Base-by-base conservation (phyloP, 2,113 vertebrate genomes). In the Taxidea taxus region DNA sequence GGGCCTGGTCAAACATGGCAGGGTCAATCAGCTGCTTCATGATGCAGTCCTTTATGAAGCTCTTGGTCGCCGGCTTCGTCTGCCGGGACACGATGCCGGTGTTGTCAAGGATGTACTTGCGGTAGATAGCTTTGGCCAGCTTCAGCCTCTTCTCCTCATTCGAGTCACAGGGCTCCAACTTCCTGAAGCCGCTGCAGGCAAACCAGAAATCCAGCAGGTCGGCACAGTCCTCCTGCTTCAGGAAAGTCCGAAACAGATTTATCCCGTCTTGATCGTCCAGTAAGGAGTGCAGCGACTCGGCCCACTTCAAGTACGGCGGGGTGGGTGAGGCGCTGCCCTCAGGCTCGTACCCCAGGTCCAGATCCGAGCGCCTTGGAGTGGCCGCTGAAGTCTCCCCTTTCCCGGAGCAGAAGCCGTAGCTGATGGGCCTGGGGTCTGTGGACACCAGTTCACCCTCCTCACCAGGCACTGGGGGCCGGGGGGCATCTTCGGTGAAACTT, bases 181-280 rank as follows among this genome's bases (percentile, higher is more conserved):
- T 99, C 89, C 99, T 99, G 98, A 99, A 99, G 97, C 99, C 99
- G 0, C 99, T 99, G 99, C 99, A 99, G 6, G 99, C 99, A 58
- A 99, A 99, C 99, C 99, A 99, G 98, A 99, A 99, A 98, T 99
- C 99, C 98, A 99, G 98, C 98, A 99, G 98, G 94, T 99, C 99
- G 0, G 99, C 99, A 1, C 99, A 99, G 78, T 99, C 99, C 98
- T 99, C 99, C 98, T 99, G 99, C 97, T 99, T 99, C 96, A 99
- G 99, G 98, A 99, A 99, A 97, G 99, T 99, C 98, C 99, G 98
- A 96, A 99, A 99, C 95, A 99, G 99, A 92, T 99, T 99, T 95
- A 99, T 99, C 91, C 99, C 99, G 8, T 99, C 99, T 97, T 99
- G 99, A 97, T 99, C 99, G 37, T 99, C 99, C 98, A 99, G 98